Evolutionary conservation across 2,113 vertebrate genomes (phyloP), one percentile per base, ranked within the genome.

Genomic region (Petrocephalus microphthalmus): DNA sequence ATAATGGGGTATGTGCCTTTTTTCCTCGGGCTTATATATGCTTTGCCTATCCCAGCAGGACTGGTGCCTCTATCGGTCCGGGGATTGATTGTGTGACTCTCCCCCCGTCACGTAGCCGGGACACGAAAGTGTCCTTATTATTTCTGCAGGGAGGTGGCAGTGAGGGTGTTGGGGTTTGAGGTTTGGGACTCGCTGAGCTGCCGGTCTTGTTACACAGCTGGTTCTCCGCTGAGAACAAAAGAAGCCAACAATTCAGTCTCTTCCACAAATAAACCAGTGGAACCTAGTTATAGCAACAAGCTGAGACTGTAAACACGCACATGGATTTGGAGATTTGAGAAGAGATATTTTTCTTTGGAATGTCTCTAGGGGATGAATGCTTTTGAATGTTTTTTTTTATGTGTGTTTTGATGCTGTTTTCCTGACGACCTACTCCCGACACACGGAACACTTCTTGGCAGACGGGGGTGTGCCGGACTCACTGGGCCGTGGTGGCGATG

Each of bases 401-500:
- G 42, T 67, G 60, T 13, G 25, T 29, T 67, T 67, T 19, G 0
- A 78, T 78, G 15, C 17, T 19, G 2, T 42, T 42, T 33, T 42
- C 17, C 71, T 42, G 71, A 78, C 71, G 42, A 42, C 71, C 71
- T 78, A 4, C 29, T 17, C 71, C 37, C 33, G 4, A 17, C 33
- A 37, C 5, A n/a, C 33, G n/a, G 67, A 74, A 29, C 29, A 37
- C 71, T 37, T 78, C 37, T 64, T 1, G 13, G 84, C 17, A 64
- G 45, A 47, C 8, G 25, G 6, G 15, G 2, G 0, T 3, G 2
- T 57, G 53, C 25, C 7, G 56, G 90, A 96, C 96, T 97, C 94
- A 97, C 96, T 97, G 96, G 88, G 97, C 96, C 93, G 95, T 93
- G 52, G 97, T 97, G 83, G 96, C 96, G 86, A 97, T 92, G 93